Base-by-base conservation (phyloP, 92 coral and sea anemone species). In the Meandrina meandrites region DNA sequence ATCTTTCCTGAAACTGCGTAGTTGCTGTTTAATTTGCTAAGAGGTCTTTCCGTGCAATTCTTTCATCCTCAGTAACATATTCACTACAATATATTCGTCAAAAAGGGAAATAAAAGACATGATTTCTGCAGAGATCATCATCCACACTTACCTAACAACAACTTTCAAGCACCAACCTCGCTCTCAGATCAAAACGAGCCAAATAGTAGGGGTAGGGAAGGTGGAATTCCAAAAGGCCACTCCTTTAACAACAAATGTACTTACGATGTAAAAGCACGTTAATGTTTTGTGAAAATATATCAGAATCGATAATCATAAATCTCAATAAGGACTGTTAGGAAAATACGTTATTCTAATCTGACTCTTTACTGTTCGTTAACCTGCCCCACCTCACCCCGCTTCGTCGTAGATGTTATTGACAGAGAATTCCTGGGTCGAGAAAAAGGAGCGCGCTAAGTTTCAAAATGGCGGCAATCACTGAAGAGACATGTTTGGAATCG, bases 401-500 rank as follows among this genome's bases (percentile, higher is more conserved):
- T 57, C 17, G 8, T 18, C 7, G 3, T 40, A 17, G 1, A 66
- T 5, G 45, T 48, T 85, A 28, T 1, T 0, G 16, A 51, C 9
- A 37, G 82, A 85, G 81, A 18, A 31, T 40, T 77, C 70, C 89
- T 89, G 85, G 89, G 80, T 45, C 84, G 84, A 89, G 84, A 80
- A 56, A 40, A 10, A 5, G 66, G 24, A 68, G 84, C 72, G 75
- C 79, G 81, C 74, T 57, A 16, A 62, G 72, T 72, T 87, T 84
- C 84, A 87, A 93, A 81, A 93, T 91, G 96, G 96, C 94, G 94
- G 94, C 88, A 12, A 79, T 57, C 30, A 75, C 54, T 11, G 91
- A 84, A 15, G 87, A 36, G 32, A 18, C 78, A 8, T 40, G 50
- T 37, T 42, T 72, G 24, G 60, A 48, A 42, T 64, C 73, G 31